A percentile compares a stretch with the other conserved stretches of the same genome.
phyloP scores from a whole-genome alignment of 37 sponge, comb jelly and placozoan species.

The Cliona cf. orientalis region DNA sequence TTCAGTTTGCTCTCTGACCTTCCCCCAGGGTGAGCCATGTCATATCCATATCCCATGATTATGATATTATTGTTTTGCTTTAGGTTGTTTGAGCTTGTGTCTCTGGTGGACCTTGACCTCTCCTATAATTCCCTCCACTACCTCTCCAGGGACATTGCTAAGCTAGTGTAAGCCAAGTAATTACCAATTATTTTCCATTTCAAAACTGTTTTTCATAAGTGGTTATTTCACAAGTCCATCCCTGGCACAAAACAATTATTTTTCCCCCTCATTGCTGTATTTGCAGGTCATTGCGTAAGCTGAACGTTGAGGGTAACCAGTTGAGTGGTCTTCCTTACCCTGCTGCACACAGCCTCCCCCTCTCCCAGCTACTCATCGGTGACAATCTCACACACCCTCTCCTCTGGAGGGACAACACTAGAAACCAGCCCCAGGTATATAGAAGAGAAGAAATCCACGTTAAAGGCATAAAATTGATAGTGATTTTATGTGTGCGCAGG shows the following conservation, averaged over 20 bases:
- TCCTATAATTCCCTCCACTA: constrained; percentile 75
- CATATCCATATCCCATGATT: background rate
- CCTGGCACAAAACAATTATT: background rate
- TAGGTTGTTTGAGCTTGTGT: constrained; percentile 71
- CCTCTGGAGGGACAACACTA: constrained; percentile 77
- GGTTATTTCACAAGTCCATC: too few relatives aligned
- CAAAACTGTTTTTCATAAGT: background rate
- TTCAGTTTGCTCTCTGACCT: constrained; percentile 75
- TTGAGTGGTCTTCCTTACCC: constrained; percentile 73
- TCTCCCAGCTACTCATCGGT: constrained; percentile 52
- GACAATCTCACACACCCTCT: constrained; percentile 83
- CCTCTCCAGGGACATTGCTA: constrained; percentile 62
- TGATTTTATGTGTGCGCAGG: background rate
- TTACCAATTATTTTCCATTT: background rate
- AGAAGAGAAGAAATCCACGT: too few relatives aligned
- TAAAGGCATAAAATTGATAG: too few relatives aligned
- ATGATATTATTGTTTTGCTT: background rate
- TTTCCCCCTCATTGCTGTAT: background rate
- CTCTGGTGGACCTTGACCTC: constrained; percentile 66
- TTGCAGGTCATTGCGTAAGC: constrained; percentile 54
- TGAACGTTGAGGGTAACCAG: constrained; percentile 82
- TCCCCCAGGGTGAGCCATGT: constrained; percentile 80
- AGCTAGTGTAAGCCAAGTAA: constrained; percentile 55
- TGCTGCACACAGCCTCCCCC: constrained; percentile 36
- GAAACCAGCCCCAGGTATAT: constrained; percentile 83